Evolutionary conservation across 2,113 vertebrate species (phyloP).

Genomic region (Manacus vitellinus): DNA sequence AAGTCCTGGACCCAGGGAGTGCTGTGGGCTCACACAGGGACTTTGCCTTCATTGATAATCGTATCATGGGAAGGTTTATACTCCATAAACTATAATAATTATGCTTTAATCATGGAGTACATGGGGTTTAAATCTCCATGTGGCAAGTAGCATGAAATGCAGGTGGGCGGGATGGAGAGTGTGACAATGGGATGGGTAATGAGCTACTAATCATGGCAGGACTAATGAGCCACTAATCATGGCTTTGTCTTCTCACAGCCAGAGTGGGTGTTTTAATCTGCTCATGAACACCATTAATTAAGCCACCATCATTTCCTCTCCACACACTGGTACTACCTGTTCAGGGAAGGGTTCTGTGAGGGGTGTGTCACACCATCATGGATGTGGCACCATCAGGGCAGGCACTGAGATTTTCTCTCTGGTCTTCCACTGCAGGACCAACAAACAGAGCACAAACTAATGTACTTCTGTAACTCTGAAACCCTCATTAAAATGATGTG

Average conservation of each 20-base stretch:
- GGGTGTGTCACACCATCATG: not conserved
- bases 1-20: not conserved
- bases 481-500: rapidly evolving
- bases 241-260: not conserved
- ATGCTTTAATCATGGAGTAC: not conserved
- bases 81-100: not conserved
- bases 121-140: not conserved
- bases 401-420: not conserved
- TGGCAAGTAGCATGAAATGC: not conserved
- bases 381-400: not conserved
- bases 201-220: not conserved
- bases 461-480: not conserved
- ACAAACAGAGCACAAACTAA: not conserved
- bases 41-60: not conserved
- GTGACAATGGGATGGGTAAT: not conserved
- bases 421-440: not conserved
- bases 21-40: not conserved
- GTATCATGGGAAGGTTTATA: not conserved
- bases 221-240: not conserved
- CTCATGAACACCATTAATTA: not conserved
- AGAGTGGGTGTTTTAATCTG: not conserved
- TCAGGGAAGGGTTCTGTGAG: not conserved
- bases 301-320: not conserved
- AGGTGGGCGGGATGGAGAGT: not conserved
- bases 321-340: rapidly evolving